These are phyloP conservation scores for Ptychochromis oligacanthus DNA, from an alignment of 2,113 vertebrate genomes.

Conservation along the genomic window DNA sequence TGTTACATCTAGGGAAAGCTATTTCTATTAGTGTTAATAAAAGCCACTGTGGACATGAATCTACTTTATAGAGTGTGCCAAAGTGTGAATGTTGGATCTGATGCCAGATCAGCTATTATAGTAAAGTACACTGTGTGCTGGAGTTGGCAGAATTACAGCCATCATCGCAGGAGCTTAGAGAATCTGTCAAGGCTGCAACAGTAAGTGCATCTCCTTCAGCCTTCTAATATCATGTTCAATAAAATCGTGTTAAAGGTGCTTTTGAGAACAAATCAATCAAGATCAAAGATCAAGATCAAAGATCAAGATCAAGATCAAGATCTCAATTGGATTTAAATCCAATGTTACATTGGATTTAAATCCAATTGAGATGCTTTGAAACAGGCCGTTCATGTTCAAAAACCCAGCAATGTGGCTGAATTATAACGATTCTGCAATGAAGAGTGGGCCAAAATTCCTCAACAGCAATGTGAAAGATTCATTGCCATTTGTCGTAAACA, in stretches of 20 bases:
- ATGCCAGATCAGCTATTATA: slow-evolving; percentile 56
- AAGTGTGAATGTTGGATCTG: slow-evolving; percentile 48
- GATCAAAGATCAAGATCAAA: not conserved
- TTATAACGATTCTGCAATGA: too few species aligned
- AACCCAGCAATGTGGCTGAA: too few species aligned
- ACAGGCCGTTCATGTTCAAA: too few species aligned
- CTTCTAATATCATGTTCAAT: not conserved
- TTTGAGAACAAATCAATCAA: not conserved
- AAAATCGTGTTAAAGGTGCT: not conserved
- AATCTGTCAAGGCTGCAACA: slow-evolving; percentile 24
- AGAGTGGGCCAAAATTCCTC: too few species aligned
- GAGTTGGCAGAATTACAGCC: slow-evolving; percentile 41
- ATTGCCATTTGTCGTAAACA: too few species aligned
- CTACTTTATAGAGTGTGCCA: slow-evolving; percentile 49
- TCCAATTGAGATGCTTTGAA: too few species aligned
- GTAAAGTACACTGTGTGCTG: slow-evolving; percentile 47
- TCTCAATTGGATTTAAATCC: too few species aligned
- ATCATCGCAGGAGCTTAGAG: slow-evolving; percentile 23
- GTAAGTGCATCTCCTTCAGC: not conserved
- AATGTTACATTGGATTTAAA: too few species aligned
- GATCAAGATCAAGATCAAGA: too few species aligned
- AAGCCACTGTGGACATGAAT: slow-evolving; percentile 46
- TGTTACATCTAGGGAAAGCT: slow-evolving; percentile 6
- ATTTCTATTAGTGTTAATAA: slow-evolving; percentile 58
- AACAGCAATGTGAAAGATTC: too few species aligned